Percentiles rank a stretch among this genome's conserved stretches.
These are phyloP conservation scores for Orchesellides sinensis DNA, from an alignment of 2,888 invertebrate genomes.

Conservation along the genomic window DNA sequence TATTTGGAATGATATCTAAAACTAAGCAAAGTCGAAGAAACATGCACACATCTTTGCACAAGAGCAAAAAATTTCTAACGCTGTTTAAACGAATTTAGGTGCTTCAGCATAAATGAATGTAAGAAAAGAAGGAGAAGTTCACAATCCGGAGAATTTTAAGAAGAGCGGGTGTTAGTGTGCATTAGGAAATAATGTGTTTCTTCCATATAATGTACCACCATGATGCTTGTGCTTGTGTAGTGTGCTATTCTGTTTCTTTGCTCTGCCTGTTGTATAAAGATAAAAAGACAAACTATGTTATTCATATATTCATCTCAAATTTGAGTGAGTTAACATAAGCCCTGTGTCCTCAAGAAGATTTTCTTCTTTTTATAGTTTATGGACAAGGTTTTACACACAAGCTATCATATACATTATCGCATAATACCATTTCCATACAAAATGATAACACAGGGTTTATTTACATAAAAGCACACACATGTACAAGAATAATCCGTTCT, in stretches of 20 bases:
- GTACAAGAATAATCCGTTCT: neutral
- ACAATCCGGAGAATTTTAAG: no score
- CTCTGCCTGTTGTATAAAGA: slow-evolving; percentile 47
- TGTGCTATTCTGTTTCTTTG: no score
- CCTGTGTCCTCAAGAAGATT: neutral
- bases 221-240: neutral
- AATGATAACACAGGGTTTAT: neutral
- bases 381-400: slow-evolving; percentile 18
- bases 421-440: slow-evolving; percentile 3
- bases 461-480: neutral
- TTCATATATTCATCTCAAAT: slow-evolving; percentile 40
- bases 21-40: neutral
- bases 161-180: no score
- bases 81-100: no score
- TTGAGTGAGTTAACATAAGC: neutral
- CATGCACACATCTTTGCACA: neutral
- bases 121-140: neutral
- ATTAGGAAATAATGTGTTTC: neutral
- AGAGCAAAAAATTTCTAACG: neutral
- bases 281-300: slow-evolving; percentile 36
- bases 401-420: slow-evolving; percentile 12
- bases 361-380: slow-evolving; percentile 4
- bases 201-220: neutral
- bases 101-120: no score
- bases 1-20: slow-evolving; percentile 14